Conservation (phyloP, 2,113 vertebrate species). For the Edolisoma coerulescens region DNA sequence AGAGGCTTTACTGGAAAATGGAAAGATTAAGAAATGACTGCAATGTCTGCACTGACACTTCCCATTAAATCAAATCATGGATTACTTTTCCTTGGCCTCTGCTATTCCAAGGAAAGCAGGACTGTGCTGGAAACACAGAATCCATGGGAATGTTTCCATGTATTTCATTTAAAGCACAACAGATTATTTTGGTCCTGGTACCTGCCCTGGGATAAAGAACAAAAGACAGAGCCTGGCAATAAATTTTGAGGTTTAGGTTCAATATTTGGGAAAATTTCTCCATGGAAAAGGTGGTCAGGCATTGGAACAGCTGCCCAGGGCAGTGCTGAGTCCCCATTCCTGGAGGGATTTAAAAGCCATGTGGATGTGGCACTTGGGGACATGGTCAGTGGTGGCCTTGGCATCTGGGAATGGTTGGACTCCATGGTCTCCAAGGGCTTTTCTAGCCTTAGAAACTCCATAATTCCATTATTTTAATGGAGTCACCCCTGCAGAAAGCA, state of each 20-base stretch:
- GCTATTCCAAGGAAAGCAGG: background rate
- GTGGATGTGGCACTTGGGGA: background rate
- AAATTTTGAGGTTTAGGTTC: background rate
- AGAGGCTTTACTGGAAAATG: slow-evolving; percentile 82
- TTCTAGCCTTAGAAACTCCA: background rate
- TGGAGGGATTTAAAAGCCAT: background rate
- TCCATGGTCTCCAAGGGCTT: background rate
- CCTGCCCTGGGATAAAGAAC: background rate
- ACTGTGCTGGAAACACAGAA: background rate
- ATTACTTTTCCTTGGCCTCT: background rate
- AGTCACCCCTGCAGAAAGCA: background rate
- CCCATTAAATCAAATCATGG: background rate
- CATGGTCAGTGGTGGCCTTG: background rate
- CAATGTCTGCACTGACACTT: background rate
- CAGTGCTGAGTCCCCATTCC: background rate
- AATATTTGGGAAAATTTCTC: background rate
- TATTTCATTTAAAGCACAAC: background rate
- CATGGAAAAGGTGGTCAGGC: background rate
- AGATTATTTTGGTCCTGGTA: background rate
- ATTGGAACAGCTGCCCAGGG: background rate
- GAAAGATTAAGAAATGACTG: background rate
- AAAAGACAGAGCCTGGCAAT: background rate
- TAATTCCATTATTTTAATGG: background rate
- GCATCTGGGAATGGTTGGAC: background rate
- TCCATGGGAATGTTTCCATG: background rate